Conservation (phyloP, 1,140 invertebrate genomes). For the Apolygus lucorum region DNA sequence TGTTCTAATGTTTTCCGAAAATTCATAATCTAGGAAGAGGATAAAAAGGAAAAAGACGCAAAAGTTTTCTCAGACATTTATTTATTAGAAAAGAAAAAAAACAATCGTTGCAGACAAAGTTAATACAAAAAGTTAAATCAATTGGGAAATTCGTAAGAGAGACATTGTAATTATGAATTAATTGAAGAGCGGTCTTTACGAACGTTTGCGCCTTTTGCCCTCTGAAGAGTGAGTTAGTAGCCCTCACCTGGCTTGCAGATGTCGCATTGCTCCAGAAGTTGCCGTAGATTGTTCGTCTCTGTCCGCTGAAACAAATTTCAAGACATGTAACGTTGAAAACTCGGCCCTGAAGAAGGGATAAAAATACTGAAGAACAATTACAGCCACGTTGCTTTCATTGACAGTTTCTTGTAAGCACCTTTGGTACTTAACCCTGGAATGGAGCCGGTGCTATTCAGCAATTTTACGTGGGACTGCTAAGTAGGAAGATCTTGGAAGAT, state of each 20-base stretch:
- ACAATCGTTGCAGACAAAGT: too few species aligned
- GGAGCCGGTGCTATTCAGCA: too few species aligned
- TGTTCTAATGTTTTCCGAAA: too few species aligned
- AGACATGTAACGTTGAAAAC: neutral
- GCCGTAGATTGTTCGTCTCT: constrained; percentile 59
- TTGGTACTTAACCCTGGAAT: too few species aligned
- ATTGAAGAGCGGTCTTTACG: neutral
- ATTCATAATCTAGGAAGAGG: too few species aligned
- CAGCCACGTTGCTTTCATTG: too few species aligned
- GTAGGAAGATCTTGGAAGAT: too few species aligned
- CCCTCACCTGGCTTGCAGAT: constrained; percentile 45
- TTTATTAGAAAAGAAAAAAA: neutral
- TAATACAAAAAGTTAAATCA: neutral
- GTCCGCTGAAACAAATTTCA: constrained; percentile 49
- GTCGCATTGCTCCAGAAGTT: constrained; percentile 67
- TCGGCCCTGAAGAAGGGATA: too few species aligned
- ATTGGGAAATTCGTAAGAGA: neutral
- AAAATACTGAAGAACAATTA: too few species aligned
- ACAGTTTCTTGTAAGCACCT: too few species aligned
- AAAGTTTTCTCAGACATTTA: neutral
- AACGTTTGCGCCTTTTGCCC: neutral
- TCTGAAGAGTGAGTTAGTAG: neutral
- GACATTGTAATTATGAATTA: neutral
- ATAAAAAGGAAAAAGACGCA: neutral
- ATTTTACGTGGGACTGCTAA: too few species aligned